A percentile compares a stretch with the other conserved stretches of the same genome.
These are phyloP conservation scores for Quadroppia sp. DNA, from an alignment of 2,888 invertebrate species.

Conservation along the genomic window DNA sequence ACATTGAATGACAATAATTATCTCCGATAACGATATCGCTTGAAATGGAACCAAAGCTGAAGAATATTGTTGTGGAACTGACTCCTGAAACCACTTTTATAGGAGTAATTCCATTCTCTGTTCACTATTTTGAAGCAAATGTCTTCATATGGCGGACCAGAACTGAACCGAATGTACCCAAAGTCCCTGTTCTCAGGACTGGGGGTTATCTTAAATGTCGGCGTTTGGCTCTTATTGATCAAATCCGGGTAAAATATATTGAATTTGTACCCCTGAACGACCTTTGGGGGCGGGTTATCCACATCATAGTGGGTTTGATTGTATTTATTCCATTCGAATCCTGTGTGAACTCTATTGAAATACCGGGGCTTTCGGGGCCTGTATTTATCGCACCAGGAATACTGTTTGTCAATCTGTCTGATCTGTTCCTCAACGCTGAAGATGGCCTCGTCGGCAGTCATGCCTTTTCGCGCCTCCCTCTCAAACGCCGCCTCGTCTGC, in stretches of 20 bases:
- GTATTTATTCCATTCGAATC: constrained; percentile 99
- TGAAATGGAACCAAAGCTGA: constrained; percentile 99
- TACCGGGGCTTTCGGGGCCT: constrained; percentile 94
- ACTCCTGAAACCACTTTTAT: constrained; percentile 94
- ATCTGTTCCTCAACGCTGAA: constrained; percentile 77
- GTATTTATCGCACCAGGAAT: constrained; percentile 97
- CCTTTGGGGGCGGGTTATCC: constrained; percentile 99
- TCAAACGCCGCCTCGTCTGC: constrained; percentile 67
- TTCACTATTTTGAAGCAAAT: constrained; percentile 98
- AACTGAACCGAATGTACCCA: constrained; percentile 85
- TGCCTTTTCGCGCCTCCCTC: constrained; percentile 74
- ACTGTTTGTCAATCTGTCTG: constrained; percentile 63
- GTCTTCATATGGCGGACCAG: constrained; percentile 99
- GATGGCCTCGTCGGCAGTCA: constrained; percentile 78
- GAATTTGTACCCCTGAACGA: constrained; percentile 99
- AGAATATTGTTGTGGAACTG: constrained; percentile 99
- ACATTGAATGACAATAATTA: constrained; percentile 50
- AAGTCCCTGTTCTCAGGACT: constrained; percentile 91
- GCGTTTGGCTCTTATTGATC: constrained; percentile 85
- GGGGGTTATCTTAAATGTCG: constrained; percentile 85
- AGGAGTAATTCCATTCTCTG: constrained; percentile 98
- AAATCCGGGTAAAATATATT: constrained; percentile 99
- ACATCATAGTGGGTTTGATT: constrained; percentile 99
- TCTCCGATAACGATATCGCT: constrained; percentile 86
- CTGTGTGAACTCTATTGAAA: constrained; percentile 86